A percentile compares a stretch with the other conserved stretches of the same genome.
Conservation (phyloP, 2,888 invertebrate species). For the Epicampocera succincta region DNA sequence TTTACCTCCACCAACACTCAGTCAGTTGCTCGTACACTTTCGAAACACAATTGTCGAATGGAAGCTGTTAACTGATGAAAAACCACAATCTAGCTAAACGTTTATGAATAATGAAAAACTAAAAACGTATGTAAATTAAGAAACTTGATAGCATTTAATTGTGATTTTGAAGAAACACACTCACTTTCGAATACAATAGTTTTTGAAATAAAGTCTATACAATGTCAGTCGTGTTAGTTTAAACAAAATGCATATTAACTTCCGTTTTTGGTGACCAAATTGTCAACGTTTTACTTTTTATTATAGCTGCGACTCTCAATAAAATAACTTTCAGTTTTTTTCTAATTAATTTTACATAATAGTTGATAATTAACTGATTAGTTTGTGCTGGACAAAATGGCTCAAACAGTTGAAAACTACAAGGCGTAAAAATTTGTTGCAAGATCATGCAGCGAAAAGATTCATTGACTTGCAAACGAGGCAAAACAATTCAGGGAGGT, state of each 20-base stretch:
- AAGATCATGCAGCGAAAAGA: no score
- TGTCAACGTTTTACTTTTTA: conserved; percentile 12
- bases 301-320: conserved; percentile 1
- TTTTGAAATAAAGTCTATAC: conserved; percentile 8
- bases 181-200: neutral
- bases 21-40: conserved; percentile 3
- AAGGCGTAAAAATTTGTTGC: no score
- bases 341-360: conserved; percentile 13
- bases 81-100: conserved; percentile 39
- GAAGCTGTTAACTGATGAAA: conserved; percentile 51
- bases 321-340: conserved; percentile 56
- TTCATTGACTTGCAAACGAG: no score
- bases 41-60: conserved; percentile 50
- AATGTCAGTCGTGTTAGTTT: conserved; percentile 20
- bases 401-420: neutral
- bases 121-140: neutral
- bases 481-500: no score
- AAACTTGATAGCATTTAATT: conserved; percentile 23
- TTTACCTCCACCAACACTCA: neutral
- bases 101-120: conserved; percentile 36
- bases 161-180: conserved; percentile 29
- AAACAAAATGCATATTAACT: conserved; percentile 24
- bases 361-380: conserved; percentile 13
- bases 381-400: neutral
- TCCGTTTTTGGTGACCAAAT: conserved; percentile 51